These are phyloP conservation scores for Tenebrio molitor DNA, from an alignment of 1,140 invertebrate genomes.

Conservation along the genomic window DNA sequence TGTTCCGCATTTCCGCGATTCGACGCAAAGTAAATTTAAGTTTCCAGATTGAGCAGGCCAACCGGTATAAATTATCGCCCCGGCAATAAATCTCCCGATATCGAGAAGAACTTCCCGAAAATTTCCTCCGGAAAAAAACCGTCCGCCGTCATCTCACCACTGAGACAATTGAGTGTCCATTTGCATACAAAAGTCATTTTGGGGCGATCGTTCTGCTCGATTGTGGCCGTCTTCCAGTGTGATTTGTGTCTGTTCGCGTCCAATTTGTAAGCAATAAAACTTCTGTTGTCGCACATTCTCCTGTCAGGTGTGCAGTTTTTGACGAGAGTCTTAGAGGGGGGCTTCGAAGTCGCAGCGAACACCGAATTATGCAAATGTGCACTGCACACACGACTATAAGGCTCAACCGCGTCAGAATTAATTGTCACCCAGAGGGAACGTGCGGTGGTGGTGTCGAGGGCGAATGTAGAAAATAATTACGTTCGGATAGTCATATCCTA, in stretches of 20 bases:
- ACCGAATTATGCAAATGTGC: too few relatives aligned
- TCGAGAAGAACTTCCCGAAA: not conserved
- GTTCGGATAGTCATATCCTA: too few relatives aligned
- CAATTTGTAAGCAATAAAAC: slow-evolving; percentile 31
- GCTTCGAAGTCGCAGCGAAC: too few relatives aligned
- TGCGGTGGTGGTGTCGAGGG: too few relatives aligned
- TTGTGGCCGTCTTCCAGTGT: slow-evolving; percentile 2
- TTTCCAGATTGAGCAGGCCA: slow-evolving; percentile 10
- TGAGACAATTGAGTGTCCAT: slow-evolving; percentile 9
- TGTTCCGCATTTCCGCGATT: not conserved
- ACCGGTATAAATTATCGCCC: slow-evolving; percentile 22
- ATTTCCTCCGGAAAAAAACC: too few relatives aligned
- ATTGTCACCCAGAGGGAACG: too few relatives aligned
- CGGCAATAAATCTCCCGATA: slow-evolving; percentile 29
- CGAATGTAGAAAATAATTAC: too few relatives aligned
- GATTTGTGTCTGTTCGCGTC: slow-evolving; percentile 15
- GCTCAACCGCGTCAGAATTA: not conserved
- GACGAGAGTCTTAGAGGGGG: not conserved
- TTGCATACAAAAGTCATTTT: slow-evolving; percentile 27
- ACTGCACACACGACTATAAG: too few relatives aligned
- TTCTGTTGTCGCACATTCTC: slow-evolving; percentile 10
- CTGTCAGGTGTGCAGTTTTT: slow-evolving; percentile 6
- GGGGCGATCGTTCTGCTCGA: not conserved
- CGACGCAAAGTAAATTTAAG: slow-evolving; percentile 27
- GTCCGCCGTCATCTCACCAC: not conserved